Conservation (phyloP, 2,888 invertebrate species). For the Lochmaea crataegi region DNA sequence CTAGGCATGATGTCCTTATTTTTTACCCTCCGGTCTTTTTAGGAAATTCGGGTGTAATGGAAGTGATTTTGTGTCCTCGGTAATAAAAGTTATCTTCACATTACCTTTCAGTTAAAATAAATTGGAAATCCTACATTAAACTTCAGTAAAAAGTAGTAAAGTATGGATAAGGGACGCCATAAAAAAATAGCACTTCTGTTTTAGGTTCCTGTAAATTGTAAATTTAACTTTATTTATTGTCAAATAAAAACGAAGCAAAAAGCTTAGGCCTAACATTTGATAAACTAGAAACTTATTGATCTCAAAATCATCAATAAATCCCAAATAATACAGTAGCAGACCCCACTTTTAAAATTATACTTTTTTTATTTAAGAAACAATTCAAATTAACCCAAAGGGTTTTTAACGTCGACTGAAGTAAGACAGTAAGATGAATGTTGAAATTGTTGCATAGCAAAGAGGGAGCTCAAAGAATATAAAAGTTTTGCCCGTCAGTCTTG, state of each 20-base stretch:
- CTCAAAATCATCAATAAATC: neutral
- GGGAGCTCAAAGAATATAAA: too few relatives aligned
- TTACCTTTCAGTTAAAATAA: slow-evolving; percentile 43
- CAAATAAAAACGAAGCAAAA: neutral
- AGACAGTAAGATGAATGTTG: too few relatives aligned
- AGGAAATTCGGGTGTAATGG: slow-evolving; percentile 48
- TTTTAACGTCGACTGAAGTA: too few relatives aligned
- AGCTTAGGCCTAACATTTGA: neutral
- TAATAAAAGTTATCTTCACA: slow-evolving; percentile 45
- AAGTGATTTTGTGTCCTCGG: slow-evolving; percentile 45
- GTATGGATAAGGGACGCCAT: slow-evolving; percentile 3
- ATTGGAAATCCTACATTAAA: slow-evolving; percentile 33
- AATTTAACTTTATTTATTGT: slow-evolving; percentile 5
- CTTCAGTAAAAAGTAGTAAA: slow-evolving; percentile 16
- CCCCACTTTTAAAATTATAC: too few relatives aligned
- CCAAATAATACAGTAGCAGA: neutral
- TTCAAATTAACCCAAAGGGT: too few relatives aligned
- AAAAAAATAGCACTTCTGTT: slow-evolving; percentile 13
- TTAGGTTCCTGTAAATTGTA: neutral
- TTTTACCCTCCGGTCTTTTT: slow-evolving; percentile 48
- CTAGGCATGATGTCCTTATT: slow-evolving; percentile 50
- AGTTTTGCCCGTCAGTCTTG: too few relatives aligned
- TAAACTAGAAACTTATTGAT: neutral
- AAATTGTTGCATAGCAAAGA: too few relatives aligned
- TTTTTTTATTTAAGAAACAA: too few relatives aligned